Conservation (phyloP, 2,113 vertebrate genomes). For the Platysteira castanea region DNA sequence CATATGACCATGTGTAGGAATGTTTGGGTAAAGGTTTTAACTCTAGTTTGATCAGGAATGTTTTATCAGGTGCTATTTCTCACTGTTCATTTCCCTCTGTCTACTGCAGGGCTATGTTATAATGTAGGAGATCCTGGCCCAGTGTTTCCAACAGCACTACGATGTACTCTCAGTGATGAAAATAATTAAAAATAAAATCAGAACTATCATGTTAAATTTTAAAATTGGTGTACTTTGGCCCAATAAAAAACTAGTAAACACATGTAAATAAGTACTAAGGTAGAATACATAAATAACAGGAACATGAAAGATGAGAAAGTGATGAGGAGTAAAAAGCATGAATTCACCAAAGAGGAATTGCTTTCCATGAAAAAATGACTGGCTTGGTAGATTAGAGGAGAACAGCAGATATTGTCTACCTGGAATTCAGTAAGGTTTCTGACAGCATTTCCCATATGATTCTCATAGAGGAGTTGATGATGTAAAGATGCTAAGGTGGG, state of each 20-base stretch:
- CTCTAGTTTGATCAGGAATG: not conserved
- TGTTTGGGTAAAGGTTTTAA: not conserved
- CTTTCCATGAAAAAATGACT: not conserved
- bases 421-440: not conserved
- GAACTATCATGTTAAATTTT: not conserved
- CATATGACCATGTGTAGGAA: not conserved
- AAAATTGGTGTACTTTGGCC: not conserved
- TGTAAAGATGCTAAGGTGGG: not conserved
- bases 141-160: not conserved
- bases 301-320: not conserved
- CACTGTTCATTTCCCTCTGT: not conserved
- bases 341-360: not conserved
- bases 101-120: not conserved
- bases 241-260: not conserved
- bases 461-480: not conserved
- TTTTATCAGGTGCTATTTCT: not conserved
- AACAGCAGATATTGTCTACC: not conserved
- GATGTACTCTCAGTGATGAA: not conserved
- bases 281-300: not conserved
- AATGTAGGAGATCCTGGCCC: not conserved
- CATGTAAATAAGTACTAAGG: not conserved
- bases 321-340: not conserved
- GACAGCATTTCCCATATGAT: not conserved
- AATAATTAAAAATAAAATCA: not conserved
- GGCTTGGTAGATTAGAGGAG: not conserved